These are phyloP conservation scores for Sinocyclocheilus anshuiensis DNA, from an alignment of 2,113 vertebrate species.

Conservation along the genomic window DNA sequence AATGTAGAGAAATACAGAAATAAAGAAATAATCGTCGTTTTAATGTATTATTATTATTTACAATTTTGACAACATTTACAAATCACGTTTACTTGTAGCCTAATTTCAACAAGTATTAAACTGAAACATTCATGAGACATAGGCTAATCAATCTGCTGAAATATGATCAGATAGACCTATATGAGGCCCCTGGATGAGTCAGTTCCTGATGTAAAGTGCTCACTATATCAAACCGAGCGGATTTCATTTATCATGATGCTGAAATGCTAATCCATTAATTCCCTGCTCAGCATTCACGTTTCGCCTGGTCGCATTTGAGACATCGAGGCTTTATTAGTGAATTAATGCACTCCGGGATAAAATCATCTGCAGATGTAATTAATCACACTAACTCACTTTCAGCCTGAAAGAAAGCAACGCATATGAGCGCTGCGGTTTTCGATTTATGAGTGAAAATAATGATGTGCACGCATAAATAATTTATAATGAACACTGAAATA, in stretches of 20 bases:
- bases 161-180: background rate
- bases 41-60: no score
- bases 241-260: slow-evolving; percentile 69
- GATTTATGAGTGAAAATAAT: background rate
- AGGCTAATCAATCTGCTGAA: background rate
- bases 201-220: background rate
- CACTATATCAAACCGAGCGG: slow-evolving; percentile 41
- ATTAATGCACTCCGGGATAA: slow-evolving; percentile 74
- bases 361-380: slow-evolving; percentile 70
- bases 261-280: slow-evolving; percentile 65
- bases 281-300: slow-evolving; percentile 76
- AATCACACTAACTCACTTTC: slow-evolving; percentile 9
- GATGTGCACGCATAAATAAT: no score
- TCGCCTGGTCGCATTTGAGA: slow-evolving; percentile 61
- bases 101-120: background rate
- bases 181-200: background rate
- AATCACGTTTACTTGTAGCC: background rate
- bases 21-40: background rate
- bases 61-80: background rate
- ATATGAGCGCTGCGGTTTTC: background rate
- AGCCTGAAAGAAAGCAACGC: background rate
- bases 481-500: no score
- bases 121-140: slow-evolving; percentile 6
- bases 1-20: background rate
- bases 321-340: slow-evolving; percentile 72